Percentiles rank a stretch among this genome's conserved stretches.
Conservation (phyloP, 2,113 vertebrate genomes). For the Propithecus coquereli region DNA sequence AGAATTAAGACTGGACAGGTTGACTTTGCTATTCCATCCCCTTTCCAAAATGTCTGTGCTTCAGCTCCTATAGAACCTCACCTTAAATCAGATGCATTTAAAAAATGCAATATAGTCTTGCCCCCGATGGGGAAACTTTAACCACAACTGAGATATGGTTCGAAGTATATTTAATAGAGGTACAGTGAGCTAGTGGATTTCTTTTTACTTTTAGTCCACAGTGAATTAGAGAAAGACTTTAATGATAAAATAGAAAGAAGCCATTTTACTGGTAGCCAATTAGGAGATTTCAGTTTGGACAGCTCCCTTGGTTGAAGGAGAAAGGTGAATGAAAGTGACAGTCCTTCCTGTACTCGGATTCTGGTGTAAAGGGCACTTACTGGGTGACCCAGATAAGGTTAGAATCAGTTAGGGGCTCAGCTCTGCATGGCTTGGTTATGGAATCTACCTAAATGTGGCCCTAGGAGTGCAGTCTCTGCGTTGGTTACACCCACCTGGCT, state of each 20-base stretch:
- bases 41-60: background rate
- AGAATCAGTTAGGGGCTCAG: background rate
- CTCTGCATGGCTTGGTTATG: background rate
- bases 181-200: background rate
- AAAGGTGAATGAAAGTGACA: background rate
- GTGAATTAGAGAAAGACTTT: background rate
- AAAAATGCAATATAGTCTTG: background rate
- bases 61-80: background rate
- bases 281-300: background rate
- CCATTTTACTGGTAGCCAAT: background rate
- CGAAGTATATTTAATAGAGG: background rate
- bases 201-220: background rate
- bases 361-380: background rate
- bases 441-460: background rate
- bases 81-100: background rate
- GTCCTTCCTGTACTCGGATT: background rate
- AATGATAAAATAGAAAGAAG: conserved; percentile 4
- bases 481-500: background rate
- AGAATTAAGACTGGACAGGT: background rate
- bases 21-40: background rate
- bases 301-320: background rate
- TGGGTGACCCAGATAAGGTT: background rate
- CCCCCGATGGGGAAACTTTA: background rate
- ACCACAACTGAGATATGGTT: background rate
- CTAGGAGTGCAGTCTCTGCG: background rate